Conservation (phyloP, 1,140 invertebrate genomes). For the Drosophila pachea region DNA sequence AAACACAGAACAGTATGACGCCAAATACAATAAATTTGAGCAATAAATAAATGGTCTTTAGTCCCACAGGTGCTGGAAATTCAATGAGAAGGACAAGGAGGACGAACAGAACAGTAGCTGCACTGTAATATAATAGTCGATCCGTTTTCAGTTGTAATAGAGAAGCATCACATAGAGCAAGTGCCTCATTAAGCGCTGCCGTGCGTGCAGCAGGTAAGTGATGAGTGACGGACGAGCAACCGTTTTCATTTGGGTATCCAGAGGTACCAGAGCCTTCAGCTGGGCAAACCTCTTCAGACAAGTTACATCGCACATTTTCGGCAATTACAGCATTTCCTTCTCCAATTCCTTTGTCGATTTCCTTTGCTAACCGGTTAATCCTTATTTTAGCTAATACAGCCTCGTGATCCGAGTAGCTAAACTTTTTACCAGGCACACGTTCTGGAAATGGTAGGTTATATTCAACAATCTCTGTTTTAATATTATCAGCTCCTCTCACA, state of each 20-base stretch:
- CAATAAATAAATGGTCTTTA: slow-evolving; percentile 80
- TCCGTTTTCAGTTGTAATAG: slow-evolving; percentile 81
- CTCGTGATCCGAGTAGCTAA: slow-evolving; percentile 95
- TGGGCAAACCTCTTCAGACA: slow-evolving; percentile 10
- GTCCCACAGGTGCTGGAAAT: slow-evolving; percentile 76
- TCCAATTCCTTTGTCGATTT: not conserved
- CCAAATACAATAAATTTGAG: slow-evolving; percentile 82
- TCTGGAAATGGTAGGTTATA: slow-evolving; percentile 87
- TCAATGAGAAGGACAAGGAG: slow-evolving; percentile 78
- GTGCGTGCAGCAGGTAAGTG: slow-evolving; percentile 49
- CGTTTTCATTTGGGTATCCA: not conserved
- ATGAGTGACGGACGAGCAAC: slow-evolving; percentile 2
- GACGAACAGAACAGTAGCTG: slow-evolving; percentile 79
- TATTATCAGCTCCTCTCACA: slow-evolving; percentile 80
- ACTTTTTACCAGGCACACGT: slow-evolving; percentile 84
- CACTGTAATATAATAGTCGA: slow-evolving; percentile 81
- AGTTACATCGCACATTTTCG: slow-evolving; percentile 21
- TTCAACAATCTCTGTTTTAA: slow-evolving; percentile 82
- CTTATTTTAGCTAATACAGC: slow-evolving; percentile 86
- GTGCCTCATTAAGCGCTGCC: slow-evolving; percentile 81
- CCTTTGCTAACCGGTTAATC: slow-evolving; percentile 32
- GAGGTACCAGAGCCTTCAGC: slow-evolving; percentile 15
- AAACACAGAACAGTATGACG: slow-evolving; percentile 84
- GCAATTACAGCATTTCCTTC: not conserved
- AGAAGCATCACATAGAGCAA: slow-evolving; percentile 82